phyloP scores from a whole-genome alignment of 2,888 invertebrate genomes.

The Amiota communis region DNA sequence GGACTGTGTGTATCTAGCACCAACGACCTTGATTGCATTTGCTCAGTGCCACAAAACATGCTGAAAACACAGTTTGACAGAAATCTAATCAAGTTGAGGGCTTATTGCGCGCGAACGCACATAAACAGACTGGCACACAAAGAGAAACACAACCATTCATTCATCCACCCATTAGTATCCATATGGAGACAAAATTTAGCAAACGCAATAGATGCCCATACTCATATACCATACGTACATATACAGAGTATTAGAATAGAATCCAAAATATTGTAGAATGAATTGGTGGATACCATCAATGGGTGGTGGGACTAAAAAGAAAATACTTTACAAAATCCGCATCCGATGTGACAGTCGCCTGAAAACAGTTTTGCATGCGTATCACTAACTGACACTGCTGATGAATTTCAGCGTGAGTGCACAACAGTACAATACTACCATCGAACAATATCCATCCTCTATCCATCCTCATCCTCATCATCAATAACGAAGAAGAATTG shows the following conservation, averaged over 20 bases:
- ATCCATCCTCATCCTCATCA: too few species aligned
- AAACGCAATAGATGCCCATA: neutral
- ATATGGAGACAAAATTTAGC: neutral
- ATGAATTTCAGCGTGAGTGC: constrained; percentile 17
- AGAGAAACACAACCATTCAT: neutral
- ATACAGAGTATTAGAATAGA: neutral
- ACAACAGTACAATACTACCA: neutral
- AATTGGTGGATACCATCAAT: neutral
- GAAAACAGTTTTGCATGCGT: constrained; percentile 16
- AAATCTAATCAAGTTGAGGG: constrained; percentile 57
- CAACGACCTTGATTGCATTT: constrained; percentile 62
- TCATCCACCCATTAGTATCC: neutral
- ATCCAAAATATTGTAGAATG: neutral
- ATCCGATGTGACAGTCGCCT: constrained; percentile 10
- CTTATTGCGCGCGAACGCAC: constrained; percentile 25
- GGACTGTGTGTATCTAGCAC: too few species aligned
- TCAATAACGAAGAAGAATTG: neutral
- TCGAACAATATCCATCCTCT: too few species aligned
- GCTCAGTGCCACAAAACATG: constrained; percentile 52
- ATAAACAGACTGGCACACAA: neutral
- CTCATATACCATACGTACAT: too few species aligned
- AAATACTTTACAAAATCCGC: neutral
- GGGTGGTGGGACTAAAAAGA: neutral
- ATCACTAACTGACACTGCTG: constrained; percentile 13
- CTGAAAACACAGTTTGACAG: constrained; percentile 40